Percentiles rank a stretch among this genome's conserved stretches.
Evolutionary conservation across 2,113 vertebrate genomes (phyloP).

Genomic region (Oreochromis tanganicae): DNA sequence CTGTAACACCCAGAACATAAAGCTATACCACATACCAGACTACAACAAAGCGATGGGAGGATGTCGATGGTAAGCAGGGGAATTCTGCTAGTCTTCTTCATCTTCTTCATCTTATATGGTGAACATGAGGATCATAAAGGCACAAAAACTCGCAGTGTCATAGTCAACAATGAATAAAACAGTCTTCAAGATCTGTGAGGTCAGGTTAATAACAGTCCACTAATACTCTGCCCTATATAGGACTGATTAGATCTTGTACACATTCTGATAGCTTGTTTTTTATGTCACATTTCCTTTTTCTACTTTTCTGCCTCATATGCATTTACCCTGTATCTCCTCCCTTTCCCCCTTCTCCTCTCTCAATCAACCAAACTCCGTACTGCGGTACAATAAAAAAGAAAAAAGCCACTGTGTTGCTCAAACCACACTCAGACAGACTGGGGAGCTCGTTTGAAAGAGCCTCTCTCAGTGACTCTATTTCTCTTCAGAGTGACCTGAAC

Average conservation of each 20-base stretch:
- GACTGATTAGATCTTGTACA: not conserved
- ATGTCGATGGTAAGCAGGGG: not conserved
- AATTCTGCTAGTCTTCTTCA: not conserved
- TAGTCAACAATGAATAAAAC: not conserved
- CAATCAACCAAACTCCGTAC: slow-evolving; percentile 7
- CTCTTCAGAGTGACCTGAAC: slow-evolving; percentile 44
- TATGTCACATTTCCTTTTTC: not conserved
- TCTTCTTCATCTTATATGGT: not conserved
- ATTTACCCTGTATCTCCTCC: not conserved
- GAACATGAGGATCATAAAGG: not conserved
- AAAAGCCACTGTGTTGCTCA: slow-evolving; percentile 43
- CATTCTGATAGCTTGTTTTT: not conserved
- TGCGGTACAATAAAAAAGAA: slow-evolving; percentile 33
- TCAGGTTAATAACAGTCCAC: not conserved
- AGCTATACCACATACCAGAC: not conserved
- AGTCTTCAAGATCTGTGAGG: not conserved
- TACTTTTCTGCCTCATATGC: not conserved
- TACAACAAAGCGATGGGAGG: not conserved
- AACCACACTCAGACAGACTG: slow-evolving; percentile 46
- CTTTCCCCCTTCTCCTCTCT: not conserved
- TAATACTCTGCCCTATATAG: not conserved
- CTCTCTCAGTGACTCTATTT: slow-evolving; percentile 52
- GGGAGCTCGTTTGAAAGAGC: slow-evolving; percentile 40
- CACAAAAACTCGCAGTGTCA: not conserved
- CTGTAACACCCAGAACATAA: not conserved